Evolutionary conservation across 2,888 invertebrate species (phyloP).

Genomic region (Tinea trinotella): DNA sequence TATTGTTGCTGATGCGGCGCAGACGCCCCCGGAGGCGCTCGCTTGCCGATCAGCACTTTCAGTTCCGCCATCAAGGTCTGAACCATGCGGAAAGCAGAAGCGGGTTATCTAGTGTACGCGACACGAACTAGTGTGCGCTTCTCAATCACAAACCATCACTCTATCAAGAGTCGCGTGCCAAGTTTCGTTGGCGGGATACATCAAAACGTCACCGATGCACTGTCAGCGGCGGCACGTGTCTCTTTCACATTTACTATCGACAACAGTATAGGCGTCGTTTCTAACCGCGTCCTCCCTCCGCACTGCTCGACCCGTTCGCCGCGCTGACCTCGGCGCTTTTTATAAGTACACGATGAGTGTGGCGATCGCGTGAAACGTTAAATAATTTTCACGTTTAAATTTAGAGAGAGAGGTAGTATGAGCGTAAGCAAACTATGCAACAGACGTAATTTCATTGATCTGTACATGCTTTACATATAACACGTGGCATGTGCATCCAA

Average conservation of each 20-base stretch:
- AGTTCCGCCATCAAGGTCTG: constrained; percentile 67
- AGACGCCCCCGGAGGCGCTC: constrained; percentile 44
- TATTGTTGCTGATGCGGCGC: constrained; percentile 49
- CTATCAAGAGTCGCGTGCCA: constrained; percentile 54
- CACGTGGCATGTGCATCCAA: not conserved
- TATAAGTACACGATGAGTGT: constrained; percentile 65
- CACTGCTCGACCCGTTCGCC: constrained; percentile 45
- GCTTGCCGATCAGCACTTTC: constrained; percentile 67
- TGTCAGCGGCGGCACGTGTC: constrained; percentile 14
- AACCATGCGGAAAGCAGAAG: constrained; percentile 66
- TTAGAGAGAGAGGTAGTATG: constrained; percentile 41
- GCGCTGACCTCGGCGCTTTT: constrained; percentile 64
- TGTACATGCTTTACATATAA: not conserved
- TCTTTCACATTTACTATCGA: not conserved
- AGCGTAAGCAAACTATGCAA: constrained; percentile 13
- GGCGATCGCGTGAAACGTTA: constrained; percentile 49
- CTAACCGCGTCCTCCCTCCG: constrained; percentile 58
- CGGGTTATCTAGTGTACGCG: constrained; percentile 34
- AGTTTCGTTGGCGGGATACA: constrained; percentile 65
- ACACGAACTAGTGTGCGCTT: constrained; percentile 46
- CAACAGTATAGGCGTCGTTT: constrained; percentile 45
- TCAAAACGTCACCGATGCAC: constrained; percentile 56
- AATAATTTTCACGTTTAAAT: constrained; percentile 54
- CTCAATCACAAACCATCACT: constrained; percentile 35
- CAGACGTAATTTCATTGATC: not conserved